phyloP scores from a whole-genome alignment of 2,888 invertebrate genomes.

The Phaedon cochleariae region DNA sequence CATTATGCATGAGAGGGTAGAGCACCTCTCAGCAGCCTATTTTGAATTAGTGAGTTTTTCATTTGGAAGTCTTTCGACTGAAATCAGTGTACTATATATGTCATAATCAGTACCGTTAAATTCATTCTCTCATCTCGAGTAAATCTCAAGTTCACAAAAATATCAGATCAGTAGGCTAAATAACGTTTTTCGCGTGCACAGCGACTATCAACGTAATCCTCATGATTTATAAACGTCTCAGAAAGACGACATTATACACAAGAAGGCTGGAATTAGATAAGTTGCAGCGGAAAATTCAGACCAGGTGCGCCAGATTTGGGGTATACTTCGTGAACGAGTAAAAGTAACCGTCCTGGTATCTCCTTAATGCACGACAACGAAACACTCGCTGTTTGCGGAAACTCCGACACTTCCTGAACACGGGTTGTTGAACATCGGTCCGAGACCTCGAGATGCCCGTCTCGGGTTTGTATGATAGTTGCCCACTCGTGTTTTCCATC shows the following conservation, averaged over 20 bases:
- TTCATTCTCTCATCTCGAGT: no score
- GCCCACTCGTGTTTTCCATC: not conserved
- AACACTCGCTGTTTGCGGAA: slow-evolving; percentile 1
- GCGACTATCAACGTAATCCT: not conserved
- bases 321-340: not conserved
- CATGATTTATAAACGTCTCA: not conserved
- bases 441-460: slow-evolving; percentile 19
- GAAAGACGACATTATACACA: not conserved
- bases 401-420: slow-evolving; percentile 23
- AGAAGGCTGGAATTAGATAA: not conserved
- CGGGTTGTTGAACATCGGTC: slow-evolving; percentile 25
- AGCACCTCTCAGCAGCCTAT: no score
- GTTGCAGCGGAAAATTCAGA: slow-evolving; percentile 1
- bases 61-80: no score
- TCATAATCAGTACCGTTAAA: no score
- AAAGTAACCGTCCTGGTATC: not conserved
- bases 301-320: not conserved
- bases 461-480: slow-evolving; percentile 10
- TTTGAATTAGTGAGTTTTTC: no score
- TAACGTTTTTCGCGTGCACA: not conserved
- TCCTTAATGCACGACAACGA: not conserved
- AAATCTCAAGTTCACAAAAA: not conserved
- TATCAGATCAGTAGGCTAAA: not conserved
- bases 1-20: no score
- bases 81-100: no score